Percentiles rank a stretch among this genome's conserved stretches.
Evolutionary conservation across 2,888 invertebrate genomes (phyloP).

Genomic region (Xanthorhoe designata): DNA sequence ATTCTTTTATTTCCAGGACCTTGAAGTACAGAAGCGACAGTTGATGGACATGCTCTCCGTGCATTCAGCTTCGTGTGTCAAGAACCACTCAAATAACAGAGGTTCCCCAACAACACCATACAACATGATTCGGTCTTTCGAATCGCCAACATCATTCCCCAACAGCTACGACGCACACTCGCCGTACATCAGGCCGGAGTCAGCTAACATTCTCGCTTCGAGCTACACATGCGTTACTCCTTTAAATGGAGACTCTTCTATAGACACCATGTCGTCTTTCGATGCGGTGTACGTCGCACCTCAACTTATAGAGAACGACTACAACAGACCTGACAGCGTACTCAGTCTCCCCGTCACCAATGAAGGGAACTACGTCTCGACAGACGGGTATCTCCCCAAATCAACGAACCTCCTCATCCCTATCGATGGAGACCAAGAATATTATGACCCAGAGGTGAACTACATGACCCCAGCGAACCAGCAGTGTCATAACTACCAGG

Average conservation of each 20-base stretch:
- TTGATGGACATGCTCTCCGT: slow-evolving; percentile 92
- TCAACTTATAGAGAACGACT: slow-evolving; percentile 72
- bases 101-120: slow-evolving; percentile 74
- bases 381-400: slow-evolving; percentile 78
- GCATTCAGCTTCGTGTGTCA: slow-evolving; percentile 90
- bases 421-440: slow-evolving; percentile 83
- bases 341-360: slow-evolving; percentile 70
- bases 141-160: slow-evolving; percentile 78
- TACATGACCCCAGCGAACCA: slow-evolving; percentile 70
- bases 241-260: slow-evolving; percentile 71
- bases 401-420: slow-evolving; percentile 78
- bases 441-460: slow-evolving; percentile 82
- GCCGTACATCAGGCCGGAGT: slow-evolving; percentile 82
- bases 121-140: slow-evolving; percentile 77
- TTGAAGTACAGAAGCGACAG: slow-evolving; percentile 92
- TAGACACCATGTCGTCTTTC: slow-evolving; percentile 73
- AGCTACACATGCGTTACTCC: slow-evolving; percentile 79
- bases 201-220: slow-evolving; percentile 80
- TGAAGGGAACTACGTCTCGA: slow-evolving; percentile 68
- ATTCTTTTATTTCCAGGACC: slow-evolving; percentile 82
- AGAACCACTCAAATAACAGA: slow-evolving; percentile 74
- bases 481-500: slow-evolving; percentile 85
- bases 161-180: slow-evolving; percentile 75
- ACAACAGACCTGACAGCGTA: slow-evolving; percentile 77
- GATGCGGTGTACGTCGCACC: slow-evolving; percentile 73